Percentiles rank a stretch among this genome's conserved stretches.
Conservation (phyloP, 1,140 invertebrate genomes). For the Samia ricini region DNA sequence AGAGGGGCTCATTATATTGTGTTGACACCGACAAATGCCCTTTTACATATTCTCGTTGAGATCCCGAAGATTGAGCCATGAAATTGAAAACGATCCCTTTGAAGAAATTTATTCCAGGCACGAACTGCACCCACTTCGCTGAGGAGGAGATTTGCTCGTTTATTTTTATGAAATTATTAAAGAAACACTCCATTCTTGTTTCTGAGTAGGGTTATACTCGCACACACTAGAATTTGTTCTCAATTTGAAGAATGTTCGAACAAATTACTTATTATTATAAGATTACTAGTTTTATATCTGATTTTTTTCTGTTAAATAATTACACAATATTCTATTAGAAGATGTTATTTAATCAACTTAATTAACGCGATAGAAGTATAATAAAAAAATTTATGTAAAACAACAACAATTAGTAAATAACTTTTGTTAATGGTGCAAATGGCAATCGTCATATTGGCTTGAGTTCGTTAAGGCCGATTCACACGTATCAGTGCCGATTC, state of each 20-base stretch:
- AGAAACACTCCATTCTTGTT: conserved; percentile 43
- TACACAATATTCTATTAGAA: too few species aligned
- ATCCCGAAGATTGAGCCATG: conserved; percentile 76
- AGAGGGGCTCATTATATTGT: conserved; percentile 69
- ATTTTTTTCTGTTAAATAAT: too few species aligned
- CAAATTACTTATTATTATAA: not conserved
- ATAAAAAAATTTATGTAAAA: too few species aligned
- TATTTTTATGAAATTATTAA: conserved; percentile 77
- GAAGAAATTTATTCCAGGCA: conserved; percentile 76
- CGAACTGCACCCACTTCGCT: conserved; percentile 68
- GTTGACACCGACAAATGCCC: conserved; percentile 75
- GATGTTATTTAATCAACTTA: too few species aligned
- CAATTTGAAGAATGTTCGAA: not conserved
- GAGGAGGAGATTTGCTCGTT: conserved; percentile 72
- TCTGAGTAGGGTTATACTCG: conserved; percentile 10
- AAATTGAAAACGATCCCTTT: conserved; percentile 77
- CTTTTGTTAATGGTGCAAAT: too few species aligned
- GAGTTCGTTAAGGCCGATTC: too few species aligned
- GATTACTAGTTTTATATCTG: too few species aligned
- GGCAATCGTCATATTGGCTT: too few species aligned
- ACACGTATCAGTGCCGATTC: too few species aligned
- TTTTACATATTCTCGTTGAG: conserved; percentile 74
- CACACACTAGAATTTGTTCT: not conserved
- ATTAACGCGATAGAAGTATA: too few species aligned
- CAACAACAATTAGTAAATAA: too few species aligned